These are phyloP conservation scores for Drosophila quinaria DNA, from an alignment of 2,888 invertebrate genomes.

Conservation along the genomic window DNA sequence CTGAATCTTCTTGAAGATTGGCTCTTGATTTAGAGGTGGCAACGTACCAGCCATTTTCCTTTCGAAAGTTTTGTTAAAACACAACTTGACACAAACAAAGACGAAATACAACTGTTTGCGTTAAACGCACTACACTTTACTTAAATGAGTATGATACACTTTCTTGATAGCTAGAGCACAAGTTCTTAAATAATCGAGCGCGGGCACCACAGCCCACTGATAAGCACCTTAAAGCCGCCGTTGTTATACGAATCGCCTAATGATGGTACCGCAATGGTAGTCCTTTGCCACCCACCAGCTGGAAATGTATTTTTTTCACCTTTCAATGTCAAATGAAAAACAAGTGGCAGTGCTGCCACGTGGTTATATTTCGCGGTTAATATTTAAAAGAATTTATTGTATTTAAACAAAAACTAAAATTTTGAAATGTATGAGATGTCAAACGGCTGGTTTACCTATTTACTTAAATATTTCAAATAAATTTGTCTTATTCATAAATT, in stretches of 20 bases:
- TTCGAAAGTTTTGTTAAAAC: constrained; percentile 48
- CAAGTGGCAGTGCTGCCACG: constrained; percentile 74
- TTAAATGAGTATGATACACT: constrained; percentile 42
- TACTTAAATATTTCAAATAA: constrained; percentile 2
- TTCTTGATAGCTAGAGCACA: constrained; percentile 18
- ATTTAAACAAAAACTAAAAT: not conserved
- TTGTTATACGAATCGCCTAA: constrained; percentile 43
- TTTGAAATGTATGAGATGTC: constrained; percentile 1
- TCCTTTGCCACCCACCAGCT: constrained; percentile 73
- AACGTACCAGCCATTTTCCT: constrained; percentile 83
- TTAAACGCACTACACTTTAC: constrained; percentile 59
- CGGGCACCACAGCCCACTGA: constrained; percentile 60
- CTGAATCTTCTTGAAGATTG: constrained; percentile 91
- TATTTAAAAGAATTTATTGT: constrained; percentile 11
- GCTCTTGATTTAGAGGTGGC: constrained; percentile 88
- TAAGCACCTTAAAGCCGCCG: constrained; percentile 64
- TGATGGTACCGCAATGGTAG: constrained; percentile 59
- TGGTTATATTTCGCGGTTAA: constrained; percentile 20
- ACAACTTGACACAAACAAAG: constrained; percentile 60
- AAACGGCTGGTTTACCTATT: constrained; percentile 5
- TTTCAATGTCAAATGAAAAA: constrained; percentile 86
- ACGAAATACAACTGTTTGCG: constrained; percentile 53
- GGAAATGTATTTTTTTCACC: constrained; percentile 58
- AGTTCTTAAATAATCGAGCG: constrained; percentile 34
- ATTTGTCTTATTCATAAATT: constrained; percentile 5